Base-by-base conservation (phyloP, 1,140 invertebrate genomes). In the Acyrthosiphon pisum region DNA sequence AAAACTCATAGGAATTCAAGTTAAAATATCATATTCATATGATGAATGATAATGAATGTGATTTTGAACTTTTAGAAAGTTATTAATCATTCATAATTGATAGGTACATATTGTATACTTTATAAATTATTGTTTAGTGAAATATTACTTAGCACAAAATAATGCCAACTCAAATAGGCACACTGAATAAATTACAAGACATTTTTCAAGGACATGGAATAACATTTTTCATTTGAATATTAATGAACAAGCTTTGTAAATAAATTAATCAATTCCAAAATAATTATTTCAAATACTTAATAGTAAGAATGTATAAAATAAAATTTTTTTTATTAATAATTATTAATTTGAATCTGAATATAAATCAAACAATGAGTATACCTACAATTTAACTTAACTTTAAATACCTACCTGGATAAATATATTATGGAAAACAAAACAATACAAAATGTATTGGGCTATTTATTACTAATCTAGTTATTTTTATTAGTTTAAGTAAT, bases 161-260 rank as follows among this genome's bases (percentile, higher is more conserved):
- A 56, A 56, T 41, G 35, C 11, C 23, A 56, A 89, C 9, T 48
- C 76, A 35, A 92, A 30, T 83, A 50, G 23, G n/a, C 23, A 48
- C 26, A 92, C n/a, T 83, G 91, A 92, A 92, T 92, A 92, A 92
- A 92, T 92, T 92, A 81, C 6, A 56, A 53, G 14, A 76, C 22
- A 83, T 92, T 83, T 83, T 41, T 50, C 91, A 83, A 92, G 91
- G 91, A 50, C 68, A 50, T 76, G 44, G 60, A 91, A 92, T 48
- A 81, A 92, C 44, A 89, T 92, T 92, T 48, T 53, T 23, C n/a
- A 83, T 48, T 84, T 91, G 91, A 92, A 92, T 92, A 92, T 53
- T 50, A 92, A 92, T 92, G 41, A 83, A 83, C 22, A 53, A 22
- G 18, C 46, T 35, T 50, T 22, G 7, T 92, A 92, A 37, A 83